Evolutionary conservation across 2,888 invertebrate species (phyloP).

Genomic region (Bellardia bayeri): DNA sequence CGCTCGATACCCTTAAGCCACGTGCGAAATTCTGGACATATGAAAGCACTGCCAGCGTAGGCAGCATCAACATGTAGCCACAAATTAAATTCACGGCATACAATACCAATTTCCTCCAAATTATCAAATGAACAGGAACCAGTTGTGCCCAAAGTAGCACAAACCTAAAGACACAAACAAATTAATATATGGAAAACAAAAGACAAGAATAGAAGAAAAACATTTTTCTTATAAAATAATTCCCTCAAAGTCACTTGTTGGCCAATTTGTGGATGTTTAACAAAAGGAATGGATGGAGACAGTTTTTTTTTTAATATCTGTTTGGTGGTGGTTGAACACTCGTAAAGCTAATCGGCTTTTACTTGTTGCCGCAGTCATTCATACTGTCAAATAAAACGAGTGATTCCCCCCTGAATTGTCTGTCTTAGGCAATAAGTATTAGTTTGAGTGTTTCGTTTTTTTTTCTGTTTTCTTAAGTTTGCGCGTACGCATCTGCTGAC

Average conservation of each 20-base stretch:
- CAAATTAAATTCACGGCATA: constrained; percentile 91
- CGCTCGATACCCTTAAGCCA: constrained; percentile 96
- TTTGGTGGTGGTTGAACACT: constrained; percentile 62
- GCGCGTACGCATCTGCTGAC: constrained; percentile 55
- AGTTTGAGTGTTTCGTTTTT: neutral
- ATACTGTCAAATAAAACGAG: constrained; percentile 21
- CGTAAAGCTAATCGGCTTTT: constrained; percentile 68
- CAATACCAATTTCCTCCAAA: constrained; percentile 87
- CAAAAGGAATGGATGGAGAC: constrained; percentile 1
- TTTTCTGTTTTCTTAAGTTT: neutral
- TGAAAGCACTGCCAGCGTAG: constrained; percentile 97
- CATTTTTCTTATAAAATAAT: constrained; percentile 13
- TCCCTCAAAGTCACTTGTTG: constrained; percentile 49
- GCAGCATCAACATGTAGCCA: constrained; percentile 99
- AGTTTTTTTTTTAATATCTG: neutral
- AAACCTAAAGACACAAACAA: constrained; percentile 82
- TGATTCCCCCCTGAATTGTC: constrained; percentile 52
- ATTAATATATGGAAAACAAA: neutral
- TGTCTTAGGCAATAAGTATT: neutral
- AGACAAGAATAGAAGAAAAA: neutral
- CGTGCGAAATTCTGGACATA: constrained; percentile 97
- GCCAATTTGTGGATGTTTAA: constrained; percentile 33
- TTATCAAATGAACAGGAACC: constrained; percentile 98
- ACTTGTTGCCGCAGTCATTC: constrained; percentile 66
- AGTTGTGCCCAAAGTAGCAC: constrained; percentile 97